Percentiles rank a stretch among this genome's conserved stretches.
These are phyloP conservation scores for Takifugu flavidus DNA, from an alignment of 2,113 vertebrate species.

Conservation along the genomic window DNA sequence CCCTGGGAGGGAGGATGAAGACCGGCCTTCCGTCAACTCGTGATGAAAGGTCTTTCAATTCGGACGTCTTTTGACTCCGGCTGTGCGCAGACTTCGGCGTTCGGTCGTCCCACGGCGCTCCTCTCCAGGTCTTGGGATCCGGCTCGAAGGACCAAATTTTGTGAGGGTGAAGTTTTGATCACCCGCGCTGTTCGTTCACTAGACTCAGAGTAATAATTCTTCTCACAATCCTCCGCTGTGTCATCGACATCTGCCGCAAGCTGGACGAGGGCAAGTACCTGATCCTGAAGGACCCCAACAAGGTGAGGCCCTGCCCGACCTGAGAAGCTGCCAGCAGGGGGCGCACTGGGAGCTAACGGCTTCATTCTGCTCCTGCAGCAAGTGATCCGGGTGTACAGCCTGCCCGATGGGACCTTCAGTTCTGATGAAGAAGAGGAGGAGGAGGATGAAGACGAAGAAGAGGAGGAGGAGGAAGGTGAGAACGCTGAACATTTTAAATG, in stretches of 20 bases:
- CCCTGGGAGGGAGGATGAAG: too few relatives aligned
- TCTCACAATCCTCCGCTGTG: constrained; percentile 91
- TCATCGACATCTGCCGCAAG: constrained; percentile 98
- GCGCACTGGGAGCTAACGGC: not conserved
- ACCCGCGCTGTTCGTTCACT: too few relatives aligned
- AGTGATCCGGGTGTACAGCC: constrained; percentile 96
- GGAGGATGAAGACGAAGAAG: constrained; percentile 95
- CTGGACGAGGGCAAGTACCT: constrained; percentile 99
- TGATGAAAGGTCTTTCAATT: too few relatives aligned
- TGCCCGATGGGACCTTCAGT: constrained; percentile 97
- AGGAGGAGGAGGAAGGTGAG: constrained; percentile 86
- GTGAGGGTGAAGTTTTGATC: too few relatives aligned
- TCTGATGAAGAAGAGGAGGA: constrained; percentile 97
- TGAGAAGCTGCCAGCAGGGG: not conserved
- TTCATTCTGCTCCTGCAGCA: constrained; percentile 69
- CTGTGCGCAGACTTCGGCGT: too few relatives aligned
- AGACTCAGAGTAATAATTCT: too few relatives aligned
- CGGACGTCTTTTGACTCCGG: too few relatives aligned
- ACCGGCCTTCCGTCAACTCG: too few relatives aligned
- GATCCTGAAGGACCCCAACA: constrained; percentile 99
- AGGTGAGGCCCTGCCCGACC: constrained; percentile 67
- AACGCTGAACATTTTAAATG: too few relatives aligned
- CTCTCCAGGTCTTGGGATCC: too few relatives aligned
- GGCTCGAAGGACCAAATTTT: too few relatives aligned
- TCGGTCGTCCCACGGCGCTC: too few relatives aligned